These are phyloP conservation scores for Lagopus muta DNA, from an alignment of 2,113 vertebrate species.

Conservation along the genomic window DNA sequence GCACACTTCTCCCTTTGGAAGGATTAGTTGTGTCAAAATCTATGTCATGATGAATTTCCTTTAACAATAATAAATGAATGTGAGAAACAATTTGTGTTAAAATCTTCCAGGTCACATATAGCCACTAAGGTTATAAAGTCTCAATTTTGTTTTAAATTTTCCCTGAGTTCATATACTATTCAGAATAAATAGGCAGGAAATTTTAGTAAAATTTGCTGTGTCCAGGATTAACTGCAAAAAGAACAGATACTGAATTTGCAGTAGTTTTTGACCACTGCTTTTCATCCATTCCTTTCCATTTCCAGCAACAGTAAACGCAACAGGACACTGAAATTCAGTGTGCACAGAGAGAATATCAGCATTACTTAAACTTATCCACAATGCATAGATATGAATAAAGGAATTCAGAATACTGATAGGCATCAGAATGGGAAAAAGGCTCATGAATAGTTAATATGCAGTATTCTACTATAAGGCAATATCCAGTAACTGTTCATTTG, in stretches of 20 bases:
- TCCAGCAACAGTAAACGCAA: neutral
- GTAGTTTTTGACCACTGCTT: neutral
- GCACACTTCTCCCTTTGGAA: neutral
- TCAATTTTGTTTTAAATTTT: neutral
- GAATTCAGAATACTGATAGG: neutral
- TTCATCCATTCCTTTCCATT: neutral
- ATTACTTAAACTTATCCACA: neutral
- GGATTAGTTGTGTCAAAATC: neutral
- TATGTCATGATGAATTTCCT: neutral
- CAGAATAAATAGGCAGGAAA: neutral
- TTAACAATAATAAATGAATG: neutral
- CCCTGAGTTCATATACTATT: neutral
- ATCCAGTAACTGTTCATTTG: neutral
- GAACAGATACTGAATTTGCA: neutral
- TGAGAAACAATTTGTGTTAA: neutral
- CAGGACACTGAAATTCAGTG: neutral
- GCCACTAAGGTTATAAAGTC: neutral
- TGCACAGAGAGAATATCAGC: neutral
- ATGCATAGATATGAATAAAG: neutral
- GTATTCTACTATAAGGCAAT: neutral
- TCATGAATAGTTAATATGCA: neutral
- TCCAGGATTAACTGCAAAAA: neutral
- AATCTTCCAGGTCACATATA: neutral
- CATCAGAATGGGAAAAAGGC: neutral
- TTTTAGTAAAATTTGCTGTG: neutral